These are phyloP conservation scores for Syrphus vitripennis DNA, from an alignment of 2,888 invertebrate genomes.

Conservation along the genomic window DNA sequence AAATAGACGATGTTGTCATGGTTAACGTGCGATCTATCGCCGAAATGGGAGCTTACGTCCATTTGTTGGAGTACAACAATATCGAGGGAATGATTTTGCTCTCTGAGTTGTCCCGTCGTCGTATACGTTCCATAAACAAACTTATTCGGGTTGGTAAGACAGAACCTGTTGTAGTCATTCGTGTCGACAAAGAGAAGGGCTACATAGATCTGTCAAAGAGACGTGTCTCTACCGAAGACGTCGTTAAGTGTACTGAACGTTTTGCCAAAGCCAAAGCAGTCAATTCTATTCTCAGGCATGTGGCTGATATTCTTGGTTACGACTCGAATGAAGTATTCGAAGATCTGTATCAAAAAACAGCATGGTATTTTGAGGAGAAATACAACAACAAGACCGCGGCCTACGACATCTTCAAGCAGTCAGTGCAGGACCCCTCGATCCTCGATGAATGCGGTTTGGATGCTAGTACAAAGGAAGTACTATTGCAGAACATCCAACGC, in stretches of 20 bases:
- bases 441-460: conserved; percentile 98
- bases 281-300: conserved; percentile 98
- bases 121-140: conserved; percentile 99
- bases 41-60: conserved; percentile 99
- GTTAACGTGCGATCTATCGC: conserved; percentile 99
- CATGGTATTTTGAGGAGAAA: conserved; percentile 99
- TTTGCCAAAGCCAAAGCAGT: conserved; percentile 99
- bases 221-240: conserved; percentile 98
- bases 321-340: conserved; percentile 96
- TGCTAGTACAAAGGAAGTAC: conserved; percentile 93
- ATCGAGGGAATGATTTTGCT: conserved; percentile 99
- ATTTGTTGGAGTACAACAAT: conserved; percentile 98
- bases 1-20: conserved; percentile 99
- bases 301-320: conserved; percentile 96
- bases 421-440: conserved; percentile 96
- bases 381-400: conserved; percentile 97
- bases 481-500: conserved; percentile 96
- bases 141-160: conserved; percentile 98
- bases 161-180: conserved; percentile 99
- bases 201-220: conserved; percentile 99
- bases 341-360: conserved; percentile 96
- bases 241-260: conserved; percentile 98
- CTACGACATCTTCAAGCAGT: conserved; percentile 99
- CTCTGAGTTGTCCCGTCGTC: conserved; percentile 97
- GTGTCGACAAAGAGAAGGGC: conserved; percentile 99